These are phyloP conservation scores for Sialis fuliginosa DNA, from an alignment of 2,888 invertebrate species.

Conservation along the genomic window DNA sequence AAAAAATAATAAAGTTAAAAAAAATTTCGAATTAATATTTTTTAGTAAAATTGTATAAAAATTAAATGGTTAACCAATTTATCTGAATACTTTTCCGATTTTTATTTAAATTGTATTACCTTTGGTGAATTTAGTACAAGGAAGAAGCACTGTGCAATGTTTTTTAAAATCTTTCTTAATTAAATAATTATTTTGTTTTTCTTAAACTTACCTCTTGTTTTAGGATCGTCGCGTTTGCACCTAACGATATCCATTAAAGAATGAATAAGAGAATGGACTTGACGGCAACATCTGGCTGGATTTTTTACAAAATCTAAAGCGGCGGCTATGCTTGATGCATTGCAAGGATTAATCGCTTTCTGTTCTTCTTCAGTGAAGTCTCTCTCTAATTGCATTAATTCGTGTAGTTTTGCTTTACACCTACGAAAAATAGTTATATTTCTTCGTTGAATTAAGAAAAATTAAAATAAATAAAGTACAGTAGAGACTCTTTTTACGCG, in stretches of 20 bases:
- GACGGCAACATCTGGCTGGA: slow-evolving; percentile 82
- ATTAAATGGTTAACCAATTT: too few species aligned
- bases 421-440: slow-evolving; percentile 28
- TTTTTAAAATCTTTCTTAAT: too few species aligned
- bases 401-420: slow-evolving; percentile 89
- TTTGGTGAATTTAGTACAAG: too few species aligned
- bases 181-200: too few species aligned
- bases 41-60: too few species aligned
- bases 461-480: too few species aligned
- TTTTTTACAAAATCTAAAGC: slow-evolving; percentile 93
- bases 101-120: too few species aligned
- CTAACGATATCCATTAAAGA: slow-evolving; percentile 72
- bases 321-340: slow-evolving; percentile 76
- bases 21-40: too few species aligned
- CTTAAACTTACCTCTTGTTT: slow-evolving; percentile 49
- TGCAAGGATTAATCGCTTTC: slow-evolving; percentile 77
- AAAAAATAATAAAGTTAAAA: too few species aligned
- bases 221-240: slow-evolving; percentile 71
- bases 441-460: not conserved
- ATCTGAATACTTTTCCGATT: too few species aligned
- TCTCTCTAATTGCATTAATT: slow-evolving; percentile 76
- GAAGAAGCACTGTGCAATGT: too few species aligned
- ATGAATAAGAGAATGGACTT: slow-evolving; percentile 75
- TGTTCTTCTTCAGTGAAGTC: slow-evolving; percentile 75
- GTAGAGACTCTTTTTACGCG: too few species aligned